Evolutionary conservation across 2,113 vertebrate genomes (phyloP).

Genomic region (Cinclus mexicanus): DNA sequence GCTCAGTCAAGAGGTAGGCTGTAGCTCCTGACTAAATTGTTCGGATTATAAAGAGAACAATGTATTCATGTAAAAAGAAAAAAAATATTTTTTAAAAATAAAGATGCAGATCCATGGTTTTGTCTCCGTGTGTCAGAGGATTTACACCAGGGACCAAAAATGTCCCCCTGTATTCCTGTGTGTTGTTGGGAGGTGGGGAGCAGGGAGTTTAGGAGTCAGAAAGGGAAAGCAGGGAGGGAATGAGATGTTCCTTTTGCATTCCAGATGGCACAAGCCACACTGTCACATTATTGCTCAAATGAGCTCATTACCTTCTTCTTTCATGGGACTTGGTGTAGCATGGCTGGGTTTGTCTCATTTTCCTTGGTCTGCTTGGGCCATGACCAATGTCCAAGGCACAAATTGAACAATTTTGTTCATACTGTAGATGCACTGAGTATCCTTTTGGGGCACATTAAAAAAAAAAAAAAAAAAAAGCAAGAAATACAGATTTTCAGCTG

Average conservation of each 20-base stretch:
- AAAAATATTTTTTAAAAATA: background rate
- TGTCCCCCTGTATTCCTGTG: background rate
- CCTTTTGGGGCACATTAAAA: background rate
- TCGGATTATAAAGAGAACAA: background rate
- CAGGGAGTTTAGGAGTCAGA: background rate
- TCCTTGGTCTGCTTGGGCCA: background rate
- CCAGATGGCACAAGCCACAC: constrained; percentile 1
- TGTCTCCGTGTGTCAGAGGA: background rate
- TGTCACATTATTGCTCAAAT: background rate
- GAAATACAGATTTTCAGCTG: background rate
- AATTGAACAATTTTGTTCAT: background rate
- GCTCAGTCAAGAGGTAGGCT: constrained; percentile 60
- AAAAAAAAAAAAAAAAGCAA: background rate
- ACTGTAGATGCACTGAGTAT: background rate
- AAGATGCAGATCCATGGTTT: background rate
- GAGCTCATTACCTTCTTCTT: background rate
- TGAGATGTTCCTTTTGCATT: background rate
- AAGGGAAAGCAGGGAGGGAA: background rate
- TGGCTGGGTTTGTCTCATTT: background rate
- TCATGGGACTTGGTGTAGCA: background rate
- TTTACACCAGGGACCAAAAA: background rate
- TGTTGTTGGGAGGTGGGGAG: too few species aligned
- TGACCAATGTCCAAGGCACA: background rate
- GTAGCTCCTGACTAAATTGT: constrained; percentile 51
- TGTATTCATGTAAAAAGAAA: background rate